Conservation (phyloP, 2,797 vertebrate genomes). For the Myotis myotis region DNA sequence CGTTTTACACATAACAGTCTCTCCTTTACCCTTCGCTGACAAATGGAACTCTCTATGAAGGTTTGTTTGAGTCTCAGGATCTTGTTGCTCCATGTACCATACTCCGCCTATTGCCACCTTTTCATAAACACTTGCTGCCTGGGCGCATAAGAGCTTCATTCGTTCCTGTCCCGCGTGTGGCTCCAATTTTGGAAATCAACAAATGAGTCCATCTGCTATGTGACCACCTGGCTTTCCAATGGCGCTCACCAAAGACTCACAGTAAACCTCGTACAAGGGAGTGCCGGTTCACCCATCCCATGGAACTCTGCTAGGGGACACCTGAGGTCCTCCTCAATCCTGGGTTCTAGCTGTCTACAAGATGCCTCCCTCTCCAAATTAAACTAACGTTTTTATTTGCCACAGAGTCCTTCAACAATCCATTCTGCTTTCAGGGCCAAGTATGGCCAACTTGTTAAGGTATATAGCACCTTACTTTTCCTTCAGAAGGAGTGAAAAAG, state of each 20-base stretch:
- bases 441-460: neutral
- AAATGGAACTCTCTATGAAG: no score
- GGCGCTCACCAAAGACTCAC: neutral
- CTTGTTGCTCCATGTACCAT: neutral
- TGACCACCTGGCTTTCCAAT: neutral
- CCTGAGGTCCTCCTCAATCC: fast-evolving
- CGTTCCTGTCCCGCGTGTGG: neutral
- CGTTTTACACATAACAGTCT: neutral
- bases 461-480: neutral
- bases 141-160: neutral
- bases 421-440: neutral
- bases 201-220: neutral
- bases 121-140: neutral
- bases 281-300: neutral
- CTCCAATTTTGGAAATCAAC: neutral
- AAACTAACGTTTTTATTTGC: neutral
- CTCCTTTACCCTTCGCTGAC: neutral
- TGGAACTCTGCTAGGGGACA: neutral
- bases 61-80: neutral
- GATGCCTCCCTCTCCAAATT: neutral
- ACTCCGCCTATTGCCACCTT: neutral
- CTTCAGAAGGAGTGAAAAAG: neutral
- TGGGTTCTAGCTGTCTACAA: neutral
- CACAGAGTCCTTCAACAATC: no score
- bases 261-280: fast-evolving